Conservation (phyloP, 2,888 invertebrate genomes). For the Meloe dianella region DNA sequence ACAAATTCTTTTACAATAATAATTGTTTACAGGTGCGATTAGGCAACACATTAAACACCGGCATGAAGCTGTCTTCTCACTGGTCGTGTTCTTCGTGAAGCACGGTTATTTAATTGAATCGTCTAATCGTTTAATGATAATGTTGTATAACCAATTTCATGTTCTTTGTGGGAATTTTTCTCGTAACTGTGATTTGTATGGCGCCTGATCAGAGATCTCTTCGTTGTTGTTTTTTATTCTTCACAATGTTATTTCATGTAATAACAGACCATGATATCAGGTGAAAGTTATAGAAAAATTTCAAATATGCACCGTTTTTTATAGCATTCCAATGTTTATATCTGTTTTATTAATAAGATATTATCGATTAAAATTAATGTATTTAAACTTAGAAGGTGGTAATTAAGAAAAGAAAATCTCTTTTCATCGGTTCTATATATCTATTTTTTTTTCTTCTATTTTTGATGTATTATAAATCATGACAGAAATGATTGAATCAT, state of each 20-base stretch:
- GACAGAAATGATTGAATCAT: background rate
- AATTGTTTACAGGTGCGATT: background rate
- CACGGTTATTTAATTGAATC: background rate
- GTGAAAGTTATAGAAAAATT: constrained; percentile 9
- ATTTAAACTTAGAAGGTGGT: background rate
- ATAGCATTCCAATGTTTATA: constrained; percentile 12
- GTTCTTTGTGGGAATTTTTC: too few species aligned
- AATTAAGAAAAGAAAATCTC: background rate
- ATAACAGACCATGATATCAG: background rate
- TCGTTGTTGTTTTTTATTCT: too few species aligned
- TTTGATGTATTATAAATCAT: background rate
- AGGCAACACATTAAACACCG: background rate
- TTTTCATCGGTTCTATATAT: background rate
- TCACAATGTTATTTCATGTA: too few species aligned
- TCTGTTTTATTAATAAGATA: background rate
- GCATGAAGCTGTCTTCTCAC: background rate
- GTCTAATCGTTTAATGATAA: background rate
- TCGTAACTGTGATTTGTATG: background rate
- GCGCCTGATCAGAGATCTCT: background rate
- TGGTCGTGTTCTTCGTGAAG: too few species aligned
- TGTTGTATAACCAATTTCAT: too few species aligned
- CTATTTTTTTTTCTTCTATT: background rate
- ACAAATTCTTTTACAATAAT: background rate
- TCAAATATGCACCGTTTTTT: constrained; percentile 9
- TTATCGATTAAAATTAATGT: background rate